Evolutionary conservation across 2,113 vertebrate species (phyloP), one percentile per base, ranked within the genome.

Genomic region (Nasalis larvatus): DNA sequence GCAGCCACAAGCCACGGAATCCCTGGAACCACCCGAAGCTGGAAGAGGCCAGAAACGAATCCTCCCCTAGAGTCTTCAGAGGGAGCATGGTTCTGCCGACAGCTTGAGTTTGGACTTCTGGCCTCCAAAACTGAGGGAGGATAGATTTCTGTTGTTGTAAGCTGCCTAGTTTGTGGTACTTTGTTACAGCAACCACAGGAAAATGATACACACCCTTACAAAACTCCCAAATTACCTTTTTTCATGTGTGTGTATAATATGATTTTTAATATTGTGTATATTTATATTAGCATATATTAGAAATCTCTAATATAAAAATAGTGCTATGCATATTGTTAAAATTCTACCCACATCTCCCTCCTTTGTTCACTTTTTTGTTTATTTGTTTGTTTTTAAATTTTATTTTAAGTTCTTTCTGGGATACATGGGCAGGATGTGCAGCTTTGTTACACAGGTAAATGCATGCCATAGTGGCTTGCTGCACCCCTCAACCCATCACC

Each of bases 301-400:
- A 95, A 69, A 66, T 52, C 56, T 86, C 49, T 63, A 45, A 78
- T 11, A 68, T 10, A 30, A 71, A 76, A 69, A 81, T 11, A 47
- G 18, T 21, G 54, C 35, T 27, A 3, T 25, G 37, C 40, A 35
- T 58, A 45, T 54, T 69, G 27, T 84, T 95, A 95, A 98, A 94
- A 95, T 89, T 35, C 8, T 90, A 21, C 40, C 93, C 88, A 42
- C 85, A 96, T 93, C 84, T 91, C 96, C 93, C 96, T 95, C 95
- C 27, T 81, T 85, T 90, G 88, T 87, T 95, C 81, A 80, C 32
- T 88, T 12, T 63, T 63, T 32, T 14, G 27, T 63, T 63, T 58
- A 10, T 25, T 58, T 63, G 60, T 60, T 60, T 60, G 58, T 6
- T 63, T 63, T 32, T 14, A 63, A 30, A 63, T 63, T 63, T 63